Evolutionary conservation across 2,888 invertebrate genomes (phyloP), one percentile per base, ranked within the genome.

Genomic region (Proisotoma minuta): DNA sequence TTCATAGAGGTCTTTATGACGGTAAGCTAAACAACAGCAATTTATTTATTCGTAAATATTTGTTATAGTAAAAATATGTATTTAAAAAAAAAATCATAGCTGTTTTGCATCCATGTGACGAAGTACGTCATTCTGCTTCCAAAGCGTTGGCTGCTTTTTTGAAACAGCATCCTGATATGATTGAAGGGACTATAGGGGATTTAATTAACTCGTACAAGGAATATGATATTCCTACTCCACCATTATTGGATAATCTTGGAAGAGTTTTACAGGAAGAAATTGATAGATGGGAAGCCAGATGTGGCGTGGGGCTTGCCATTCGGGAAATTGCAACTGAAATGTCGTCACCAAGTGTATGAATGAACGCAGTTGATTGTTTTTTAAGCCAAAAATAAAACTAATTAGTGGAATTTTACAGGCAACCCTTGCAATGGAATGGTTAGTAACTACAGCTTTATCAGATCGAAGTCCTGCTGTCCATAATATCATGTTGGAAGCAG

Each of bases 401-500:
- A n/a, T n/a, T n/a, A n/a, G n/a, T 34, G 34, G 8, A 10, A 15
- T 34, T 34, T 10, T 34, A 18, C 39, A 69, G 66, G 70, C 72
- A 0, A 63, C 61, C 20, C 52, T 58, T 15, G 67, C 62, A 22
- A 67, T 73, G 65, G 56, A 63, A 12, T 73, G 73, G 73, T 52
- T 91, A 79, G 94, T 98, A 43, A 85, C 87, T 3, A 85, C 85
- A 58, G 92, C 90, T 0, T 82, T 99, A 48, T 88, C 88, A 1
- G 99, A 99, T 81, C 82, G 95, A 23, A 84, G 87, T 76, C 85
- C 86, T 71, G 81, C 82, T 40, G 93, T 94, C 22, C 84, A 94
- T 59, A 88, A 87, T 26, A 87, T 91, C 78, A 97, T 99, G 96
- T 82, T 96, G 61, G 87, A 87, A 68, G 94, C 97, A 15, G 96